Percentiles rank a stretch among this genome's conserved stretches.
Evolutionary conservation across 2,113 vertebrate genomes (phyloP).

Genomic region (Boleophthalmus pectinirostris): DNA sequence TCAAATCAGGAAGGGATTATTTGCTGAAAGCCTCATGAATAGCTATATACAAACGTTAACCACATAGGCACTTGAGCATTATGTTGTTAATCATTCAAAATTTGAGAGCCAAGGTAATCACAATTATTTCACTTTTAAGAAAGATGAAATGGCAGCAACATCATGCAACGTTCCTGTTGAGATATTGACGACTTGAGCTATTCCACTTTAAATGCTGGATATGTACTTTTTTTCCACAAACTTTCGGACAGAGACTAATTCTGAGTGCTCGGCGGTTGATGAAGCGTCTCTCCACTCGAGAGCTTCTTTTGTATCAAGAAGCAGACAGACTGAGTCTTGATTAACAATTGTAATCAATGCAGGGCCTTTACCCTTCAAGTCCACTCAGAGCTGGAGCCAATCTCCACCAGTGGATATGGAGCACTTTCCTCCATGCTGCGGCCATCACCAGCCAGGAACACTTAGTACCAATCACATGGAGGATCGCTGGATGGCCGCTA

Average conservation of each 20-base stretch:
- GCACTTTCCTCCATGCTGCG: constrained; percentile 51
- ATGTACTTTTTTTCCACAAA: not conserved
- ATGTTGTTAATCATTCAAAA: no score
- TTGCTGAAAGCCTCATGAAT: no score
- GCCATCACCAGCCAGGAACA: constrained; percentile 39
- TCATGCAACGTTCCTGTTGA: no score
- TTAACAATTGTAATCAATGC: constrained; percentile 83
- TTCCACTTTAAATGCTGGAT: not conserved
- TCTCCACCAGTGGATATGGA: constrained; percentile 66
- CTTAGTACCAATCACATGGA: constrained; percentile 70
- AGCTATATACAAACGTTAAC: no score
- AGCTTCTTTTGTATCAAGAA: constrained; percentile 55
- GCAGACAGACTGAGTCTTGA: constrained; percentile 77
- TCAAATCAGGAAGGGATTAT: no score
- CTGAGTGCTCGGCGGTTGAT: constrained; percentile 57
- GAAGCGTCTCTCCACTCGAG: constrained; percentile 61
- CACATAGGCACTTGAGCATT: not conserved
- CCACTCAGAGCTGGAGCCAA: constrained; percentile 60
- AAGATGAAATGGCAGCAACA: not conserved
- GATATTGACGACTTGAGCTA: not conserved
- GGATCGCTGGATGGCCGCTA: constrained; percentile 40
- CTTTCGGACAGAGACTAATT: constrained; percentile 47
- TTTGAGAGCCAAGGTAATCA: not conserved
- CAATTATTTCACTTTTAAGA: not conserved
- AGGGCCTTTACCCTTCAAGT: constrained; percentile 49